Evolutionary conservation across 2,797 vertebrate genomes (phyloP), one percentile per base, ranked within the genome.

Genomic region (Decapterus maruadsi): DNA sequence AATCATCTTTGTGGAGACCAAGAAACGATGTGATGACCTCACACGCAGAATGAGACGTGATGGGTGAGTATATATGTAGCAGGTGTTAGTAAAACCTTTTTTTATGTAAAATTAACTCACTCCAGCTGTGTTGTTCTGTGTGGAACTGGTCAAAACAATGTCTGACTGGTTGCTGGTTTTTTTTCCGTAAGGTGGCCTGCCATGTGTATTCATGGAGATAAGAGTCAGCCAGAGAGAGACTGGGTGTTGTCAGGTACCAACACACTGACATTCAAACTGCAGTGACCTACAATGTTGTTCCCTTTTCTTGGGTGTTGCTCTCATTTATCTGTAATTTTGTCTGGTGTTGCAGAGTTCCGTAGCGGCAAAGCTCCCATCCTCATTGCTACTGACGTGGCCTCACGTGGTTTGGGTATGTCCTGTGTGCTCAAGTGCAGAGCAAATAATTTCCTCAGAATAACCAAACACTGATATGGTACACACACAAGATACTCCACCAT

Each of bases 141-240:
- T 10, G 22, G 26, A 57, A 4, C 12, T 53, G 48, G 20, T n/a
- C n/a, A 12, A 57, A 58, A 40, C 4, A 0, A 40, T 38, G 57
- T 34, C 20, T 65, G 7, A 68, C 16, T 26, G 14, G 9, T 29
- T 56, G 26, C 63, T 72, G 38, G 5, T 76, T 58, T 71, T 7
- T 60, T 2, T 71, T 42, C 11, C 58, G 87, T 8, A 36, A 99
- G 98, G 72, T 99, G 98, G 98, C 98, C 98, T 59, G 98, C 98
- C 72, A 99, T 99, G 98, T 99, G 98, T 92, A 99, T 99, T 92
- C 98, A 99, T 90, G 98, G 98, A 91, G 98, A 99, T 92, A 99
- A 99, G 95, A 99, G 97, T 95, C 98, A 99, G 84, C 98, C 97
- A 80, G 98, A 99, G 90, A 96, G 98, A 96, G 98, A 99, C 89